A percentile compares a stretch with the other conserved stretches of the same genome.
Evolutionary conservation across 1,140 invertebrate genomes (phyloP).

Genomic region (Sycobia sp.): DNA sequence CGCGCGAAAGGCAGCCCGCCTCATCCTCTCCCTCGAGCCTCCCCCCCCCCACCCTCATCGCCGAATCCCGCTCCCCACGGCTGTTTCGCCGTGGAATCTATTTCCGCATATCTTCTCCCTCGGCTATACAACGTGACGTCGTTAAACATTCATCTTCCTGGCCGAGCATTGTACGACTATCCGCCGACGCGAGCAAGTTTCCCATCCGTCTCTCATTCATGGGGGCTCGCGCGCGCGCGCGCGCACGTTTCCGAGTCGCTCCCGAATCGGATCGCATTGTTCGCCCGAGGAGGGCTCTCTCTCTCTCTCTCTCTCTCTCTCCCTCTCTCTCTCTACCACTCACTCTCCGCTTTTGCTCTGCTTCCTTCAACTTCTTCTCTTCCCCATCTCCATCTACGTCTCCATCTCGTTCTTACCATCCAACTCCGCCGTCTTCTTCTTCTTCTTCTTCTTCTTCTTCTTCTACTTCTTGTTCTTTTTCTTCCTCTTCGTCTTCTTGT

Average conservation of each 20-base stretch:
- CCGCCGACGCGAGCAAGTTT: constrained; percentile 44
- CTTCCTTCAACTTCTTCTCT: constrained; percentile 19
- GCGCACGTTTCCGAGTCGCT: constrained; percentile 55
- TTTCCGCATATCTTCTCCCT: constrained; percentile 35
- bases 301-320: not conserved
- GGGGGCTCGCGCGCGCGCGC: constrained; percentile 41
- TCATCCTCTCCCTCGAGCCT: too few species aligned
- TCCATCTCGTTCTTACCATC: not conserved
- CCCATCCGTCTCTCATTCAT: constrained; percentile 55
- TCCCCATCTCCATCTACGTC: not conserved
- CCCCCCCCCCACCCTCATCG: too few species aligned
- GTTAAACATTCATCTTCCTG: constrained; percentile 49
- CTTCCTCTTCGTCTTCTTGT: constrained; percentile 7
- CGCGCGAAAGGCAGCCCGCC: too few species aligned
- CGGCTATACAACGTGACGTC: constrained; percentile 18
- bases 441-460: not conserved
- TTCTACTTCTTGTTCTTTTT: not conserved
- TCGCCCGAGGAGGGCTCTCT: constrained; percentile 30
- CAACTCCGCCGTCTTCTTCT: not conserved
- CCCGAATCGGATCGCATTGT: constrained; percentile 44
- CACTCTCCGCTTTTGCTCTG: constrained; percentile 5
- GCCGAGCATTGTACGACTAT: constrained; percentile 46
- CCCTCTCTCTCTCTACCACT: not conserved
- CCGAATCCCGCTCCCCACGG: too few species aligned
- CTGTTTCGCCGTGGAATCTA: constrained; percentile 19